Evolutionary conservation across 2,113 vertebrate genomes (phyloP).

Genomic region (Genyomyrus donnyi): DNA sequence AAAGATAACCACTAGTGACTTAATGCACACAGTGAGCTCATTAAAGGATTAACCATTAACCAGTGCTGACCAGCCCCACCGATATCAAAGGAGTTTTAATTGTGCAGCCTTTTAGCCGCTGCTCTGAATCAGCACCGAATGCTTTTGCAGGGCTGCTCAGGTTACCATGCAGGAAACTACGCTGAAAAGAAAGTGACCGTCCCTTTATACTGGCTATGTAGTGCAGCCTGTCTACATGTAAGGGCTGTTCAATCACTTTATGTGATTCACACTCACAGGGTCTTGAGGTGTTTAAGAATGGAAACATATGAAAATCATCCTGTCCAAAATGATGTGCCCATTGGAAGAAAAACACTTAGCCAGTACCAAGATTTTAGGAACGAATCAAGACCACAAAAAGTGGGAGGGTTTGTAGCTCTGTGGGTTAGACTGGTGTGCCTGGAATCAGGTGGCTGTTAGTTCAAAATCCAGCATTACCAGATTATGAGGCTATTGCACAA

Average conservation of each 20-base stretch:
- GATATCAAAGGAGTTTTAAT: not conserved
- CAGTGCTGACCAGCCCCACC: not conserved
- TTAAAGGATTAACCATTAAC: slow-evolving; percentile 22
- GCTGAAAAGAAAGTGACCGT: not conserved
- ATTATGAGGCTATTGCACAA: not conserved
- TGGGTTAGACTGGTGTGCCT: not conserved
- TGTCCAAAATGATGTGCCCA: not conserved
- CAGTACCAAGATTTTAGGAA: not conserved
- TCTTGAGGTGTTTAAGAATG: not conserved
- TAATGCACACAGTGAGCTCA: not conserved
- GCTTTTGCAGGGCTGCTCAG: not conserved
- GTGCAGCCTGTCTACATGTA: not conserved
- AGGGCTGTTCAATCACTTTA: not conserved
- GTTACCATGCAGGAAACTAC: not conserved
- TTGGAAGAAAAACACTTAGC: not conserved
- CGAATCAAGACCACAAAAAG: not conserved
- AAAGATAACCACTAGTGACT: slow-evolving; percentile 1
- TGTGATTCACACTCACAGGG: not conserved
- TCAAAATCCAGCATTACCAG: not conserved
- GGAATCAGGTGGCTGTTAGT: not conserved
- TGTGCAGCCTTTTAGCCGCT: not conserved
- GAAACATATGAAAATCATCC: not conserved
- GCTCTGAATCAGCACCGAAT: not conserved
- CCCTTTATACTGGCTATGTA: not conserved
- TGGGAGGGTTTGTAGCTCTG: not conserved